phyloP scores from a whole-genome alignment of 2,797 vertebrate species.

The Dryobates pubescens region DNA sequence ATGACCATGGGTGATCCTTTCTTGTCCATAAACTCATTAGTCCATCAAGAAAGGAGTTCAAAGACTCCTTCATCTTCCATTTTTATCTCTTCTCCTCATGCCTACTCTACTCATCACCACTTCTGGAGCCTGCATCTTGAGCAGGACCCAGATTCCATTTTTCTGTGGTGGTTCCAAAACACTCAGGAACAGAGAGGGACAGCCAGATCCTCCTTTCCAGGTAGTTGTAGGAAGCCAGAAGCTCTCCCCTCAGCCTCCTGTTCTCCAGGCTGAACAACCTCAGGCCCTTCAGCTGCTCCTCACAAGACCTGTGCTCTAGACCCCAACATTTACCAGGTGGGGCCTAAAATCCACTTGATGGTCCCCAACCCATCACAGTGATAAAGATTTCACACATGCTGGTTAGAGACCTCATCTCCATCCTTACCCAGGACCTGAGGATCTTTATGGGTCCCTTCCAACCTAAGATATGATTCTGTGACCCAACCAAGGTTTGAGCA shows the following conservation, averaged over 20 bases:
- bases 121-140: not conserved
- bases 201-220: too few relatives aligned
- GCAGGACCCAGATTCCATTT: not conserved
- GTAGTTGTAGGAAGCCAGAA: too few relatives aligned
- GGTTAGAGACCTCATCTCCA: not conserved
- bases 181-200: not conserved
- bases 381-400: rapidly evolving
- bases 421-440: not conserved
- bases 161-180: rapidly evolving
- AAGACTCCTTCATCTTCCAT: not conserved
- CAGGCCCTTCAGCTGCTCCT: not conserved
- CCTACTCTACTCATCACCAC: rapidly evolving
- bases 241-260: too few relatives aligned
- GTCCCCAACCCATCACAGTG: rapidly evolving
- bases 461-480: rapidly evolving
- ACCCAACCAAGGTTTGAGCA: not conserved
- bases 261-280: too few relatives aligned
- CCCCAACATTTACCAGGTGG: not conserved
- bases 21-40: not conserved
- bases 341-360: not conserved
- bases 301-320: not conserved
- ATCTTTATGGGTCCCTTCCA: not conserved
- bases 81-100: not conserved
- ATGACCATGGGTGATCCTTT: not conserved
- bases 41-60: rapidly evolving